phyloP scores from a whole-genome alignment of 1,140 invertebrate species.

The Adoxophyes honmai region DNA sequence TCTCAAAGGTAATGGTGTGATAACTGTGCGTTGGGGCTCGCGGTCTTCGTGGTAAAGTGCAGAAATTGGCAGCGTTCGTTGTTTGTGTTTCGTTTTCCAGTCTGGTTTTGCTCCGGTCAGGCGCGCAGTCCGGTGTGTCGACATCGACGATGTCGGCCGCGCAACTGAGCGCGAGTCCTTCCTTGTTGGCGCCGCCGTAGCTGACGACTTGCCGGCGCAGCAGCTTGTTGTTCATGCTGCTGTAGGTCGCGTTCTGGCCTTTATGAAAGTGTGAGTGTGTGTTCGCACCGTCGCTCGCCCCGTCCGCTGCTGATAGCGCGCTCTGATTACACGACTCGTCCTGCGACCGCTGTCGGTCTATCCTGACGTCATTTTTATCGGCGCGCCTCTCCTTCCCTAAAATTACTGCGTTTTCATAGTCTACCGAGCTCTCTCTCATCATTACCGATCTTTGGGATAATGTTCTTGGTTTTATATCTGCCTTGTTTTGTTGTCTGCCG shows the following conservation, averaged over 20 bases:
- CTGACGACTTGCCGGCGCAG: conserved; percentile 76
- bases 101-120: conserved; percentile 43
- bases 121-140: conserved; percentile 57
- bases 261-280: conserved; percentile 79
- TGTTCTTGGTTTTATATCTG: conserved; percentile 50
- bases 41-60: conserved; percentile 83
- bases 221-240: conserved; percentile 79
- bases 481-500: conserved; percentile 70
- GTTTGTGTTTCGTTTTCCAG: conserved; percentile 61
- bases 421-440: conserved; percentile 82
- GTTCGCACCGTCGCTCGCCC: conserved; percentile 55
- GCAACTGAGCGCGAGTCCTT: conserved; percentile 64
- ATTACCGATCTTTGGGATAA: conserved; percentile 36
- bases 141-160: conserved; percentile 64
- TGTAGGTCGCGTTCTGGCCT: conserved; percentile 77
- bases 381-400: conserved; percentile 72
- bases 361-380: conserved; percentile 65
- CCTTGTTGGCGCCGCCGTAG: conserved; percentile 71
- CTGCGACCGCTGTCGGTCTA: conserved; percentile 56
- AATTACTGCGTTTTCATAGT: conserved; percentile 81
- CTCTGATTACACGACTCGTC: conserved; percentile 64
- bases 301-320: conserved; percentile 64
- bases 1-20: conserved; percentile 88
- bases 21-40: conserved; percentile 82
- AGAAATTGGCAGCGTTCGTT: conserved; percentile 81